These are phyloP conservation scores for Isurus oxyrinchus DNA, from an alignment of 2,113 vertebrate species.

Conservation along the genomic window DNA sequence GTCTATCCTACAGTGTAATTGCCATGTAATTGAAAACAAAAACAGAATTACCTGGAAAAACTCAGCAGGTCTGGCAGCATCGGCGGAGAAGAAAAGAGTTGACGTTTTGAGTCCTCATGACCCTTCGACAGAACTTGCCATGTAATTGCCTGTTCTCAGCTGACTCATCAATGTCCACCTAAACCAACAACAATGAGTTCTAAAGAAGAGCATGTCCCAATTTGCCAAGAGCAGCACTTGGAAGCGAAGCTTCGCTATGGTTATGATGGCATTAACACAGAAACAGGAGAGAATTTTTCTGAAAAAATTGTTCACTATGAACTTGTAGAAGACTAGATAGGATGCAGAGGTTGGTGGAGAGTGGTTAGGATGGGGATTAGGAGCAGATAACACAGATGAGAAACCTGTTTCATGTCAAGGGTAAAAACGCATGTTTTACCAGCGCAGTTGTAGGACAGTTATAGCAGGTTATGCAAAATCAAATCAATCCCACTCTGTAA, in stretches of 20 bases:
- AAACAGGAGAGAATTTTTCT: not conserved
- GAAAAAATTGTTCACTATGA: not conserved
- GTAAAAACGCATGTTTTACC: not conserved
- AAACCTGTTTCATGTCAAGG: not conserved
- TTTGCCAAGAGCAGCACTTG: not conserved
- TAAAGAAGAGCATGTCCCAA: not conserved
- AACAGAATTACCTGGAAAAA: no score
- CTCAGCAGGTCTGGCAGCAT: no score
- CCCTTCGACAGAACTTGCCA: no score
- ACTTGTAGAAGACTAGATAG: no score
- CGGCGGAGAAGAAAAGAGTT: no score
- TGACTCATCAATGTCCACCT: not conserved
- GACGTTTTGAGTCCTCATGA: no score
- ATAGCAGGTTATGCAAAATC: not conserved
- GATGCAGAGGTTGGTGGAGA: no score
- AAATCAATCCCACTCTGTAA: not conserved
- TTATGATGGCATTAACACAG: not conserved
- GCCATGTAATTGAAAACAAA: not conserved
- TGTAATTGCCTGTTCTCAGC: not conserved
- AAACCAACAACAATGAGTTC: not conserved
- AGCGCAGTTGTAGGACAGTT: not conserved
- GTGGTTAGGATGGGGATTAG: not conserved
- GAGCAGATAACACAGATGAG: not conserved
- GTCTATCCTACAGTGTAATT: not conserved
- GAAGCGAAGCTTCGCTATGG: not conserved